phyloP scores from a whole-genome alignment of 2,888 invertebrate genomes.

The Tridacna crocea region DNA sequence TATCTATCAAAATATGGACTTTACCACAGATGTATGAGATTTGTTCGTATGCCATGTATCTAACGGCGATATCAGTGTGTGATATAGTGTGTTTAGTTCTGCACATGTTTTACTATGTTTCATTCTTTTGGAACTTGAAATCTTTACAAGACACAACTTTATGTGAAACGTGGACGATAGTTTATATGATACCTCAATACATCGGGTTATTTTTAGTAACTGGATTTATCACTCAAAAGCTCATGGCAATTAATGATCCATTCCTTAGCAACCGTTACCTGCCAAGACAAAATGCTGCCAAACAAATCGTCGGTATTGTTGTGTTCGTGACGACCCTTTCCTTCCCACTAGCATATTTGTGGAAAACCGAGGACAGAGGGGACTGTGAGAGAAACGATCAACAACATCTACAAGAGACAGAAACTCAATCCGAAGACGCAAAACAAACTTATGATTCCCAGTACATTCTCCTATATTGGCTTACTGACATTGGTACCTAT shows the following conservation, averaged over 20 bases:
- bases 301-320: slow-evolving; percentile 73
- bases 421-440: background rate
- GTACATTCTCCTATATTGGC: slow-evolving; percentile 12
- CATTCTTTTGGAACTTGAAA: slow-evolving; percentile 78
- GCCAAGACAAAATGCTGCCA: slow-evolving; percentile 73
- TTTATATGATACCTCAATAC: slow-evolving; percentile 80
- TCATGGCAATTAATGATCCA: slow-evolving; percentile 78
- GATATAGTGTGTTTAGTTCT: slow-evolving; percentile 78
- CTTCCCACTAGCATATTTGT: slow-evolving; percentile 80
- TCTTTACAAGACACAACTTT: slow-evolving; percentile 71
- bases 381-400: slow-evolving; percentile 47
- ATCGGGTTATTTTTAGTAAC: slow-evolving; percentile 80
- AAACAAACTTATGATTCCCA: slow-evolving; percentile 9
- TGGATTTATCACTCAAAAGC: slow-evolving; percentile 81
- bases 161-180: slow-evolving; percentile 79
- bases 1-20: slow-evolving; percentile 80
- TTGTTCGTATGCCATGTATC: slow-evolving; percentile 81
- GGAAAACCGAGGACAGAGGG: slow-evolving; percentile 69
- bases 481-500: slow-evolving; percentile 19
- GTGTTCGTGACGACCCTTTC: slow-evolving; percentile 69
- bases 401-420: background rate
- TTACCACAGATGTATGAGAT: slow-evolving; percentile 76
- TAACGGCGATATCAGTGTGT: slow-evolving; percentile 79
- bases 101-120: slow-evolving; percentile 78
- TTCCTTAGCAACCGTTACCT: slow-evolving; percentile 79